These are phyloP conservation scores for Perizoma flavofasciatum DNA, from an alignment of 2,888 invertebrate species.

Conservation along the genomic window DNA sequence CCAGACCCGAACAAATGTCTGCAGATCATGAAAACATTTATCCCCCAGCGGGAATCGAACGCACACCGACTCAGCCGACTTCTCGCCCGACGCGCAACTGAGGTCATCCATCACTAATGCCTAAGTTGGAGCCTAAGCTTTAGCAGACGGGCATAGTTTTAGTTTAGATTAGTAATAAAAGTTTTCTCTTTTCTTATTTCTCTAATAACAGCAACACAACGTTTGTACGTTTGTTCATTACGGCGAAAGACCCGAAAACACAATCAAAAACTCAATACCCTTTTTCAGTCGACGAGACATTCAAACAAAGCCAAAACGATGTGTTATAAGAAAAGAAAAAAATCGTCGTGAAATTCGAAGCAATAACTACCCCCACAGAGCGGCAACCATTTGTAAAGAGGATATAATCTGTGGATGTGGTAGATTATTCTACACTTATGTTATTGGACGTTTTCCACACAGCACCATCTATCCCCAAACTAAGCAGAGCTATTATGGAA, in stretches of 20 bases:
- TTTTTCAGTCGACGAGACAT: conserved; percentile 22
- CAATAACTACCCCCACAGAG: conserved; percentile 30
- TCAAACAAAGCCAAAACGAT: conserved; percentile 35
- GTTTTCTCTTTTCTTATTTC: background rate
- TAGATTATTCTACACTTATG: background rate
- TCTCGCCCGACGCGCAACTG: no score
- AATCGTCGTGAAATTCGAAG: conserved; percentile 23
- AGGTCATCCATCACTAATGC: no score
- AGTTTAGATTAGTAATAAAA: background rate
- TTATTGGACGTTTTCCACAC: no score
- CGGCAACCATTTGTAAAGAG: conserved; percentile 16
- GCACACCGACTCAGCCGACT: no score
- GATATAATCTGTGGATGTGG: conserved; percentile 15
- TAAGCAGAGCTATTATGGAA: no score
- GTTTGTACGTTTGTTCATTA: conserved; percentile 19
- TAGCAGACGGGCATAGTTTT: no score
- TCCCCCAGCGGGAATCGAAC: no score
- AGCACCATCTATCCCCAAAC: no score
- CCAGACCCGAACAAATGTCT: no score
- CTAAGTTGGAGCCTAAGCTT: no score
- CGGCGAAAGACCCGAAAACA: conserved; percentile 17
- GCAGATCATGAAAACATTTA: no score
- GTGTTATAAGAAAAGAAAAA: conserved; percentile 35
- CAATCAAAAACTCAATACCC: conserved; percentile 32
- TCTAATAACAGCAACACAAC: conserved; percentile 10